These are phyloP conservation scores for Hucho hucho DNA, from an alignment of 2,113 vertebrate genomes.

Conservation along the genomic window DNA sequence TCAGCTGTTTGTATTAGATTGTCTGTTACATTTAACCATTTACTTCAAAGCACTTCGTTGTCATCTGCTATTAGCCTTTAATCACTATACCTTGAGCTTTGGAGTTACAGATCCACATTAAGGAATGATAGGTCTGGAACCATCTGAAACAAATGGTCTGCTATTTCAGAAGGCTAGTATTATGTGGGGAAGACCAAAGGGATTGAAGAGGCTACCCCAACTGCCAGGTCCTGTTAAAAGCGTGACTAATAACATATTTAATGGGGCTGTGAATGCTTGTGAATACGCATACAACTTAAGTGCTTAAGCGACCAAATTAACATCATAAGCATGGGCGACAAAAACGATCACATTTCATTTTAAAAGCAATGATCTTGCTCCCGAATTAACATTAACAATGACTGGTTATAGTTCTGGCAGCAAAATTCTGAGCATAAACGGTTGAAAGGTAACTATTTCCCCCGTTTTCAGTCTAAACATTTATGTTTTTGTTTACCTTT, in stretches of 20 bases:
- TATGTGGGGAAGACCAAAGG: not conserved
- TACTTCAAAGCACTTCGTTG: not conserved
- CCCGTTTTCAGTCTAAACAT: no score
- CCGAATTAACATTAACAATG: slow-evolving; percentile 11
- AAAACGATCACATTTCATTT: not conserved
- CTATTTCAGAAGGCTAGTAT: slow-evolving; percentile 37
- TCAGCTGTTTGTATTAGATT: not conserved
- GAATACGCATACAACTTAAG: slow-evolving; percentile 11
- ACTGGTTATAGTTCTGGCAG: not conserved
- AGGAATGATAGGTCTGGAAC: slow-evolving; percentile 8
- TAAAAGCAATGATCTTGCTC: not conserved
- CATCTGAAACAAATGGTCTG: slow-evolving; percentile 35
- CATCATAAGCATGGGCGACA: not conserved
- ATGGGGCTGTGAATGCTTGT: slow-evolving; percentile 15
- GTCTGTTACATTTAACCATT: not conserved
- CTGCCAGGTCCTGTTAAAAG: slow-evolving; percentile 1
- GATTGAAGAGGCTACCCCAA: not conserved
- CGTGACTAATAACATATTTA: slow-evolving; percentile 32
- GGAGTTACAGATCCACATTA: slow-evolving; percentile 3
- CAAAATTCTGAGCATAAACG: no score
- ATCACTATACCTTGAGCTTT: no score
- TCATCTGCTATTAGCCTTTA: not conserved
- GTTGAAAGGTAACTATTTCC: no score
- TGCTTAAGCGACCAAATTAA: slow-evolving; percentile 1
- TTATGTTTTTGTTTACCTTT: no score